A percentile compares a stretch with the other conserved stretches of the same genome.
Evolutionary conservation across 2,888 invertebrate species (phyloP).

Genomic region (Rhamnusium bicolor): DNA sequence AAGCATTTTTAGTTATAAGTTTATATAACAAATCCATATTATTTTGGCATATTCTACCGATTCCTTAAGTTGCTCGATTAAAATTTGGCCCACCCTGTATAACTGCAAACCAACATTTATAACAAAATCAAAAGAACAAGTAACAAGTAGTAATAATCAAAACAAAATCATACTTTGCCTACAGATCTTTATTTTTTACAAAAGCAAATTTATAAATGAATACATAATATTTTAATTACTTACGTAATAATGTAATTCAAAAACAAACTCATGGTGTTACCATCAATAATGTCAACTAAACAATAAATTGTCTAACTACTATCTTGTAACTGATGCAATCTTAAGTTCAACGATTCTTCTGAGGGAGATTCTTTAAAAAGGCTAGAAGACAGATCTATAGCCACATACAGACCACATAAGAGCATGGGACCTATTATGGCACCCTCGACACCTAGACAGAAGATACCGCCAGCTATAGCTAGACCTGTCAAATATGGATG

Average conservation of each 20-base stretch:
- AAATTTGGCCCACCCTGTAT: too few species aligned
- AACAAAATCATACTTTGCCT: neutral
- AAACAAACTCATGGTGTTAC: neutral
- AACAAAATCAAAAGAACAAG: too few species aligned
- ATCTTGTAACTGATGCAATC: constrained; percentile 33
- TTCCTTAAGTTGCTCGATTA: too few species aligned
- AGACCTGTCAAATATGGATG: constrained; percentile 98
- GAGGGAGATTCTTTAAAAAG: constrained; percentile 80
- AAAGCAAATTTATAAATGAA: neutral
- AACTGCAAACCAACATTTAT: too few species aligned
- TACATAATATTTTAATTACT: neutral
- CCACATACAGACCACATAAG: constrained; percentile 94
- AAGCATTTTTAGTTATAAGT: too few species aligned
- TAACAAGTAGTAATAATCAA: neutral
- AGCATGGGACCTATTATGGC: constrained; percentile 97
- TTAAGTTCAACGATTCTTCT: constrained; percentile 71
- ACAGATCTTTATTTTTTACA: neutral
- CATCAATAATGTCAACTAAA: neutral
- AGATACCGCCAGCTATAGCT: constrained; percentile 98
- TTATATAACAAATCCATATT: too few species aligned
- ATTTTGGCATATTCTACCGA: too few species aligned
- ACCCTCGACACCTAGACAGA: constrained; percentile 97
- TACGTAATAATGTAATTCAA: neutral
- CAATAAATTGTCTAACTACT: neutral
- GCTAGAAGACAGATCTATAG: constrained; percentile 86